Base-by-base conservation (phyloP, 2,888 invertebrate species). In the Napeogenes inachia region DNA sequence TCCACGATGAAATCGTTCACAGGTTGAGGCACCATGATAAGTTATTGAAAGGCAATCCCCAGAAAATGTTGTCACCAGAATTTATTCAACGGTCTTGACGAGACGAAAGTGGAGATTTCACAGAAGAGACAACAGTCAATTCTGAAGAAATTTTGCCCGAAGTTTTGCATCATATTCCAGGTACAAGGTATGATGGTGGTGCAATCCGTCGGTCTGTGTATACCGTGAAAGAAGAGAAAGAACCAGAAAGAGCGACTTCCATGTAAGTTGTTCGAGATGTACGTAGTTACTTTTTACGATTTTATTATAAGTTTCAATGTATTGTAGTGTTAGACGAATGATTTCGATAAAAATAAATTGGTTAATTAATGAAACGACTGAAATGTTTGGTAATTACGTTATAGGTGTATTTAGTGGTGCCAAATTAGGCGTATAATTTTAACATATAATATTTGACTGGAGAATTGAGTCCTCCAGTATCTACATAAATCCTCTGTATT, bases 1-100 rank as follows among this genome's bases (percentile, higher is more conserved):
- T 96, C 32, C 96, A 97, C 80, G 96, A 96, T 80, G 96, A 96
- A 82, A 95, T 97, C 65, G 95, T 96, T 13, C 95, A 96, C 82
- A 93, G 96, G 71, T 85, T 95, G 66, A 93, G 94, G 74, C 94
- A 94, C 74, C 89, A 91, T 57, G 91, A 91, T 67, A 89, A 88
- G 63, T 72, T 87, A 0, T 68, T 87, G 4, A 88, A 86, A 67
- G 78, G 81, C 0, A 84, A 77, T 56, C 79, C 81, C 45, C 87
- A 89, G 65, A 91, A 89, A 76, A 79, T 85, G 32, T 68, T 88
- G 65, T 88, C 89, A 8, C 84, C 89, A 4, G 90, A 89, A 69
- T 89, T 86, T 56, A 68, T 89, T 47, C 89, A 89, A 67, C 70
- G 89, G 53, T 90, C 90, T 84, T 90, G 90, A 90, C 90, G 89